Percentiles rank a stretch among this genome's conserved stretches.
phyloP scores from a whole-genome alignment of 2,888 invertebrate species.

The Micoletzkya japonica region DNA sequence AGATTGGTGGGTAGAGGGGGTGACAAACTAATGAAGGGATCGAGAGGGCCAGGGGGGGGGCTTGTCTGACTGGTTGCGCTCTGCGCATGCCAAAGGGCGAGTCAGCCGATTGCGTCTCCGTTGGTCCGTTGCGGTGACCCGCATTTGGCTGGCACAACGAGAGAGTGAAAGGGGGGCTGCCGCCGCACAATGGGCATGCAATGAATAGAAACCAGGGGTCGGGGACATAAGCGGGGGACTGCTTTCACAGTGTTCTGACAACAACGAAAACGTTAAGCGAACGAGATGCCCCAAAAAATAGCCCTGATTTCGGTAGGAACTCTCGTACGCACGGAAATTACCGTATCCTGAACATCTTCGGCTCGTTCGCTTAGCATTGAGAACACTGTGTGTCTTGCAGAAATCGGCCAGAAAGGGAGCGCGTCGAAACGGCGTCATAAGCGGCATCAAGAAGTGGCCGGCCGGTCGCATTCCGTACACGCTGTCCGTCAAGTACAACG shows the following conservation, averaged over 20 bases:
- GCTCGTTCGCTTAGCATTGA: too few relatives aligned
- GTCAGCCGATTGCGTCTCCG: constrained; percentile 3
- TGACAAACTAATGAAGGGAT: not conserved
- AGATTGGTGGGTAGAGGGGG: constrained; percentile 35
- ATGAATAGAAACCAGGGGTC: not conserved
- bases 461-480: constrained; percentile 63
- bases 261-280: too few relatives aligned
- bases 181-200: not conserved
- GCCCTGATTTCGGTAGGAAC: too few relatives aligned
- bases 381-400: too few relatives aligned
- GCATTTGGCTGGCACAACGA: not conserved
- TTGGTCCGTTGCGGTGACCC: not conserved
- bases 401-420: constrained; percentile 38
- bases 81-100: not conserved
- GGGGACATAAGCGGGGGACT: too few relatives aligned
- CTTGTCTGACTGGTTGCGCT: not conserved
- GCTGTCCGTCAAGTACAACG: constrained; percentile 59
- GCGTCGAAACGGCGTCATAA: constrained; percentile 57
- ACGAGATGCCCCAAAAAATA: too few relatives aligned
- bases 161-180: not conserved
- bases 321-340: not conserved
- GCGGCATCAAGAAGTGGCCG: constrained; percentile 61
- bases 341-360: not conserved
- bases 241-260: too few relatives aligned
- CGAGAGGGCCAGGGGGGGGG: not conserved